Conservation (phyloP, 2,113 vertebrate genomes). For the Atractosteus spatula region DNA sequence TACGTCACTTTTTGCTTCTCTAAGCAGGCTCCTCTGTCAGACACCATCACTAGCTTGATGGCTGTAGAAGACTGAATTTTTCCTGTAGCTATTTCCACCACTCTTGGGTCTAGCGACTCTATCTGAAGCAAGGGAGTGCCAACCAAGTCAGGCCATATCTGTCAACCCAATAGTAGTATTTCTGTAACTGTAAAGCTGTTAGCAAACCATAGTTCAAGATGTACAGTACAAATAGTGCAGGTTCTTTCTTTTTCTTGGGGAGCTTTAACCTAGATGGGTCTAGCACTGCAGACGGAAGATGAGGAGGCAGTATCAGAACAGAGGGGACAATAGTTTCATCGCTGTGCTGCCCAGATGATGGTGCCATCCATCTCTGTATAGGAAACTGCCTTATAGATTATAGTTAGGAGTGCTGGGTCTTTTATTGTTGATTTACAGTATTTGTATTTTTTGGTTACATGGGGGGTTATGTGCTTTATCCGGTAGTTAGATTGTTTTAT, state of each 20-base stretch:
- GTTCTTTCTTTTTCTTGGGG: constrained; percentile 20
- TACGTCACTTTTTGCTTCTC: constrained; percentile 36
- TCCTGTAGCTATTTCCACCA: constrained; percentile 37
- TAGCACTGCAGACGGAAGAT: background rate
- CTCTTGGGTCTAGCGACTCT: constrained; percentile 30
- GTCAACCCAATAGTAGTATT: constrained; percentile 35
- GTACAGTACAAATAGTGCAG: constrained; percentile 34
- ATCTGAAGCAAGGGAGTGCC: constrained; percentile 28
- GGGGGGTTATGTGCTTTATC: too few relatives aligned
- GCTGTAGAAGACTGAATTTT: constrained; percentile 29
- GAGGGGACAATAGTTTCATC: background rate
- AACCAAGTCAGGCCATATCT: constrained; percentile 33
- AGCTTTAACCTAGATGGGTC: background rate
- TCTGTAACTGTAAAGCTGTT: constrained; percentile 36
- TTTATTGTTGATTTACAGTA: background rate
- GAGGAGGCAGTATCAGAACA: background rate
- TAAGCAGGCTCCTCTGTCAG: constrained; percentile 32
- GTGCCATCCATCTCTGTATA: background rate
- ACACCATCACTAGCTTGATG: constrained; percentile 33
- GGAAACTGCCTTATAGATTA: background rate
- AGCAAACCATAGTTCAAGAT: constrained; percentile 32
- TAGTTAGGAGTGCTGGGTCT: background rate
- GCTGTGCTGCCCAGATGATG: background rate
- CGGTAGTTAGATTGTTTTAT: too few relatives aligned
- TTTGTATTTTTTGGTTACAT: too few relatives aligned